Conservation (phyloP, 2,797 vertebrate genomes). For the Eremophila alpestris region DNA sequence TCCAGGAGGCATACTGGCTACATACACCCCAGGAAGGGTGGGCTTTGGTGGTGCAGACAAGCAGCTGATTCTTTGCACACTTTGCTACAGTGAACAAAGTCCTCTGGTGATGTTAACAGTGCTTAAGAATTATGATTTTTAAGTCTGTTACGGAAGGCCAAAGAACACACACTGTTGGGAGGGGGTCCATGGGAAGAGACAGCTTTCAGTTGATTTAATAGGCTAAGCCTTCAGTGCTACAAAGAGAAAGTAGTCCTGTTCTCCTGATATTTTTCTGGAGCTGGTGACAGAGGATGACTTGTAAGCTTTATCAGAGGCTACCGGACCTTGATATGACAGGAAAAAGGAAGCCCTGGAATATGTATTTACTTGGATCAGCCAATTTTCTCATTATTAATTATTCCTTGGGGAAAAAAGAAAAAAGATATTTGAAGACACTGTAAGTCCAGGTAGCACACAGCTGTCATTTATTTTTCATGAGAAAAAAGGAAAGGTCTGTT, state of each 20-base stretch:
- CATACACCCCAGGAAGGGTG: too few species aligned
- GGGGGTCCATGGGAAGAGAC: neutral
- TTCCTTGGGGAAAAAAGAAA: neutral
- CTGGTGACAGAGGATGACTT: neutral
- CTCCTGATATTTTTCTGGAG: neutral
- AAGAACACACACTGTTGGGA: neutral
- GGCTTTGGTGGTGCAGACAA: neutral
- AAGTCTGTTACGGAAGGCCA: neutral
- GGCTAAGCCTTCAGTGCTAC: neutral
- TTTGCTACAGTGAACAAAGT: neutral
- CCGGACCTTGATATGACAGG: neutral
- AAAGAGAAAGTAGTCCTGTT: neutral
- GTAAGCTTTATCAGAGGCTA: neutral
- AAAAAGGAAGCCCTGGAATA: neutral
- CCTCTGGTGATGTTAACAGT: neutral
- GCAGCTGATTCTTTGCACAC: neutral
- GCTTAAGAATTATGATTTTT: neutral
- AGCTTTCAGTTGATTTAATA: neutral
- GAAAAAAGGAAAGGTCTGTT: slow-evolving; percentile 2
- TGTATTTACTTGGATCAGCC: neutral
- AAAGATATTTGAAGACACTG: neutral
- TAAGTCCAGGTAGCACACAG: neutral
- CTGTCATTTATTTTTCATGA: slow-evolving; percentile 12
- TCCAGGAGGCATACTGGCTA: neutral
- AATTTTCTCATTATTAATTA: neutral